These are phyloP conservation scores for Cossypha heuglini DNA, from an alignment of 2,797 vertebrate species.

Conservation along the genomic window DNA sequence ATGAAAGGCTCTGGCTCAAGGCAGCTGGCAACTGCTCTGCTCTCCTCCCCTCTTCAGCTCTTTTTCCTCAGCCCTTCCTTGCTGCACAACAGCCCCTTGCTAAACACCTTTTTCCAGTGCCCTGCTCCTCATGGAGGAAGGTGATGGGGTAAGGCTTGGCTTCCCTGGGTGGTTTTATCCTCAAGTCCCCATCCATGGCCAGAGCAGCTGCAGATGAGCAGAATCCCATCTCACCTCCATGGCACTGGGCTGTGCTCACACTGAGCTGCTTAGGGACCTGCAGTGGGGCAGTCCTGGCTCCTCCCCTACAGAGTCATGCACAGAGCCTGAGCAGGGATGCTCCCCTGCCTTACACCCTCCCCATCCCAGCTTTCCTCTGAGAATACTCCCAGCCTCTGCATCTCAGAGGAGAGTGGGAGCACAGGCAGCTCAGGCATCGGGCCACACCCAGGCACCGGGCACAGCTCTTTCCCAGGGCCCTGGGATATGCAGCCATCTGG, in stretches of 20 bases:
- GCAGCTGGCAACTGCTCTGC: constrained; percentile 5
- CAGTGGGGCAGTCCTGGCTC: not conserved
- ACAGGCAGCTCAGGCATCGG: not conserved
- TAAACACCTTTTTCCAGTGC: not conserved
- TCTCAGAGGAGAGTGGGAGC: not conserved
- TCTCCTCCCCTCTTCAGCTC: not conserved
- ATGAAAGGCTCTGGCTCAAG: constrained; percentile 2
- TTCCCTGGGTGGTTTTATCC: not conserved
- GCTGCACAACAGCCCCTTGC: not conserved
- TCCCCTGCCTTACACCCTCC: not conserved
- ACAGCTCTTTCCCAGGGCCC: not conserved
- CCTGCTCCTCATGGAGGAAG: not conserved
- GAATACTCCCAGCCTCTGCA: not conserved
- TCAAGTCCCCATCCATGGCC: not conserved
- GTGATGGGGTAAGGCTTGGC: not conserved
- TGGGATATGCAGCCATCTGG: not conserved
- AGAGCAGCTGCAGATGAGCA: not conserved
- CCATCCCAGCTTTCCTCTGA: not conserved
- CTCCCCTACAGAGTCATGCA: not conserved
- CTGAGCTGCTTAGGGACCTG: not conserved
- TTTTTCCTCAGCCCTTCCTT: not conserved
- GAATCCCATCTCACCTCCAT: not conserved
- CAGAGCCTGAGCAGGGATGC: not conserved
- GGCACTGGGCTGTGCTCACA: not conserved
- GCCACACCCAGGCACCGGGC: not conserved